phyloP scores from a whole-genome alignment of 30 jellyfish, hydroid and myxozoan species.

The Aurelia sp. region DNA sequence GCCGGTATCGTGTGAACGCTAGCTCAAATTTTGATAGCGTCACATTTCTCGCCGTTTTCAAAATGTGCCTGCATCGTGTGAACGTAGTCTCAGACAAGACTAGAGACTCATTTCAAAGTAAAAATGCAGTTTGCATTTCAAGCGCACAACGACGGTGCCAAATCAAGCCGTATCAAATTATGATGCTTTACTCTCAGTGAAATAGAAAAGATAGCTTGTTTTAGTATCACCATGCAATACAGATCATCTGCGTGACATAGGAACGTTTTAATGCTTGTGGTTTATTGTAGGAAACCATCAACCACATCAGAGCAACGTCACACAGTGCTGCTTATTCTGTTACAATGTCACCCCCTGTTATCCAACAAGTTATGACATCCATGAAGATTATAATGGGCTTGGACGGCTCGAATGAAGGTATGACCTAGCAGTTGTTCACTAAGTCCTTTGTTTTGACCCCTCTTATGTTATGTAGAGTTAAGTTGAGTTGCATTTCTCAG shows the following conservation, averaged over 20 bases:
- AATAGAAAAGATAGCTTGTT: too few species aligned
- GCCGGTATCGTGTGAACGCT: too few species aligned
- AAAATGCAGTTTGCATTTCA: too few species aligned
- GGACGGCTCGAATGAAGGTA: conserved; percentile 95
- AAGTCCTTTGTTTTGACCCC: neutral
- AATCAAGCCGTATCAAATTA: too few species aligned
- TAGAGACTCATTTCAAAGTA: too few species aligned
- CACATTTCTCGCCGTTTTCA: too few species aligned
- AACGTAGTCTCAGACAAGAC: too few species aligned
- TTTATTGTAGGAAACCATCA: conserved; percentile 74
- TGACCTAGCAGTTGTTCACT: neutral
- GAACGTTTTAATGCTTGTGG: neutral
- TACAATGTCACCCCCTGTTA: conserved; percentile 97
- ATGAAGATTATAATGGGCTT: conserved; percentile 94
- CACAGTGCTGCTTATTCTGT: conserved; percentile 93
- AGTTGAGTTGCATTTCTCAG: too few species aligned
- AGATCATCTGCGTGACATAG: neutral
- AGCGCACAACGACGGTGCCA: too few species aligned
- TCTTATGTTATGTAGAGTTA: neutral
- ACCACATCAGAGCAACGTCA: conserved; percentile 92
- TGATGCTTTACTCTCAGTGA: too few species aligned
- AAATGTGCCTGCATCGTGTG: too few species aligned
- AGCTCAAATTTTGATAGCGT: too few species aligned
- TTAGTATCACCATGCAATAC: neutral
- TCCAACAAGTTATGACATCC: conserved; percentile 89